phyloP scores from a whole-genome alignment of 30 jellyfish, hydroid and myxozoan genomes.

The Catostylus mosaicus region DNA sequence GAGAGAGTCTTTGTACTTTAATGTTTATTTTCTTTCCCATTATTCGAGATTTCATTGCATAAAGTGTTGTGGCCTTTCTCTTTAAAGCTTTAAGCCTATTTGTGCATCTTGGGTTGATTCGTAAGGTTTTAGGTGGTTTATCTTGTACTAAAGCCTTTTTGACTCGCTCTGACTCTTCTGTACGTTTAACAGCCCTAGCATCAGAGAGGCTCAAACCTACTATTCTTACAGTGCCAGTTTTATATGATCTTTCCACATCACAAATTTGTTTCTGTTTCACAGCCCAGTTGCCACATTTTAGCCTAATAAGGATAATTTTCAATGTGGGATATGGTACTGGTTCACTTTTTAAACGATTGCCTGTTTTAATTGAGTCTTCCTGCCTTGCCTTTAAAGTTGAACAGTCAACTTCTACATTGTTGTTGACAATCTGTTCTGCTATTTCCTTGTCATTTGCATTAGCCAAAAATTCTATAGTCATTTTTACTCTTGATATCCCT shows the following conservation, averaged over 20 bases:
- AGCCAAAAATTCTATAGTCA: neutral
- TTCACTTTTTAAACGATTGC: neutral
- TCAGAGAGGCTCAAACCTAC: neutral
- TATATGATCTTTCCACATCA: neutral
- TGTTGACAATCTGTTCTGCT: too few relatives aligned
- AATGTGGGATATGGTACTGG: neutral
- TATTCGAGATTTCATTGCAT: neutral
- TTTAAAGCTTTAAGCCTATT: neutral
- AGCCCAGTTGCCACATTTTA: conserved; percentile 14
- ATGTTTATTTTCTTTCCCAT: neutral
- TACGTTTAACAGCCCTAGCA: neutral
- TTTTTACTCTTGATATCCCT: neutral
- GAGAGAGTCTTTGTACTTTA: neutral
- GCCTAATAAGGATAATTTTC: conserved; percentile 15
- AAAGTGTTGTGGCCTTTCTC: neutral
- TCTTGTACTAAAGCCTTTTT: neutral
- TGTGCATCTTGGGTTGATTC: neutral
- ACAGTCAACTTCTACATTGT: too few relatives aligned
- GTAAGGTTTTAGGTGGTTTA: neutral
- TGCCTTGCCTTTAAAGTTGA: too few relatives aligned
- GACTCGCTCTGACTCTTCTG: neutral
- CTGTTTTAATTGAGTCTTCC: neutral
- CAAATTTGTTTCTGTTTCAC: neutral
- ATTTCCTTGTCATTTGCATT: too few relatives aligned
- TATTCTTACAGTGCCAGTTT: neutral